Evolutionary conservation across 2,888 invertebrate genomes (phyloP).

Genomic region (Lochmaea capreae): DNA sequence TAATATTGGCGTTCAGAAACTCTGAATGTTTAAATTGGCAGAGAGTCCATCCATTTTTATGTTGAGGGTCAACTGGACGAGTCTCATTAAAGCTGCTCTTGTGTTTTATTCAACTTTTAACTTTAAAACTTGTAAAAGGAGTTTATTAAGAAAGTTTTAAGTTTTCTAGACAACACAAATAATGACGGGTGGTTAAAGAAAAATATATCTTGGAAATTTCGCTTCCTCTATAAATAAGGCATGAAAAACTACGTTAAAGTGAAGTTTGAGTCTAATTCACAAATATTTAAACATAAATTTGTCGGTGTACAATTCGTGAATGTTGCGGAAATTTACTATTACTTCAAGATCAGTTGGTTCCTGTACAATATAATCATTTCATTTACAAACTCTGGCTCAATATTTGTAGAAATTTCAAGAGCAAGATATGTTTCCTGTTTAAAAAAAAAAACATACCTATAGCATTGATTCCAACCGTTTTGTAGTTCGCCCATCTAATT

Average conservation of each 20-base stretch:
- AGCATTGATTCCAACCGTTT: too few species aligned
- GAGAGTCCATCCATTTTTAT: constrained; percentile 6
- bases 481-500: too few species aligned
- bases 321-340: constrained; percentile 24
- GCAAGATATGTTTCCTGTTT: too few species aligned
- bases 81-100: constrained; percentile 18
- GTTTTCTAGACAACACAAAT: constrained; percentile 27
- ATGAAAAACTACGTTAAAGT: too few species aligned
- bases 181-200: neutral
- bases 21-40: constrained; percentile 28
- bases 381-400: too few species aligned
- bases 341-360: constrained; percentile 17
- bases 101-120: constrained; percentile 28
- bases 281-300: too few species aligned
- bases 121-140: constrained; percentile 18
- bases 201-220: too few species aligned
- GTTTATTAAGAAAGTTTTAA: constrained; percentile 25
- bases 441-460: too few species aligned
- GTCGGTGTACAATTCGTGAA: constrained; percentile 18
- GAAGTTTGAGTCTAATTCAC: too few species aligned
- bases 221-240: too few species aligned
- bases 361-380: constrained; percentile 12
- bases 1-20: constrained; percentile 28
- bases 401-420: too few species aligned
- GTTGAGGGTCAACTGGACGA: constrained; percentile 24